Conservation (phyloP, 2,888 invertebrate species). For the Vanessa cardui region DNA sequence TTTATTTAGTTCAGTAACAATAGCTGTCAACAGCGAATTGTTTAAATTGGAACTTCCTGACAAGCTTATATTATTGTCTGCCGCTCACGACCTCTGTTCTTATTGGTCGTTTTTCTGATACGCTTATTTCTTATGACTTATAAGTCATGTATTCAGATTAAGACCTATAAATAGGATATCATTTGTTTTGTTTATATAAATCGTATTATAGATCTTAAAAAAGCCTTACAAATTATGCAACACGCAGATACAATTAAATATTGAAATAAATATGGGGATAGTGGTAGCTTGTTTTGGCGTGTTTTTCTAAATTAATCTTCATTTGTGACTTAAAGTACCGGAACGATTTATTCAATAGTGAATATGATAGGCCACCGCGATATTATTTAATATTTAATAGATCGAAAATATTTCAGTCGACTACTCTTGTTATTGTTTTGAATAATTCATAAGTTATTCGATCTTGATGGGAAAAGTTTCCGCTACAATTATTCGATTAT, state of each 20-base stretch:
- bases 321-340: background rate
- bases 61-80: slow-evolving; percentile 14
- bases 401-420: slow-evolving; percentile 11
- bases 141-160: background rate
- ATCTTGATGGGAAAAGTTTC: background rate
- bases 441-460: background rate
- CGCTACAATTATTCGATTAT: background rate
- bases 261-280: too few relatives aligned
- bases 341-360: slow-evolving; percentile 12
- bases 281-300: too few relatives aligned
- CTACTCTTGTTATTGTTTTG: background rate
- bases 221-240: too few relatives aligned
- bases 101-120: slow-evolving; percentile 3
- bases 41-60: slow-evolving; percentile 72
- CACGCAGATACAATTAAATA: too few relatives aligned
- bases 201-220: too few relatives aligned
- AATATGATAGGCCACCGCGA: background rate
- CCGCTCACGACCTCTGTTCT: background rate
- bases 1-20: slow-evolving; percentile 48
- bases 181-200: too few relatives aligned
- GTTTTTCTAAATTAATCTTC: too few relatives aligned
- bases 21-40: slow-evolving; percentile 55
- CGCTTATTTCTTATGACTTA: slow-evolving; percentile 1
- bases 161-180: background rate
- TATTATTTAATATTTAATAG: slow-evolving; percentile 23